Conservation (phyloP, 2,113 vertebrate genomes). For the Toxostoma redivivum region DNA sequence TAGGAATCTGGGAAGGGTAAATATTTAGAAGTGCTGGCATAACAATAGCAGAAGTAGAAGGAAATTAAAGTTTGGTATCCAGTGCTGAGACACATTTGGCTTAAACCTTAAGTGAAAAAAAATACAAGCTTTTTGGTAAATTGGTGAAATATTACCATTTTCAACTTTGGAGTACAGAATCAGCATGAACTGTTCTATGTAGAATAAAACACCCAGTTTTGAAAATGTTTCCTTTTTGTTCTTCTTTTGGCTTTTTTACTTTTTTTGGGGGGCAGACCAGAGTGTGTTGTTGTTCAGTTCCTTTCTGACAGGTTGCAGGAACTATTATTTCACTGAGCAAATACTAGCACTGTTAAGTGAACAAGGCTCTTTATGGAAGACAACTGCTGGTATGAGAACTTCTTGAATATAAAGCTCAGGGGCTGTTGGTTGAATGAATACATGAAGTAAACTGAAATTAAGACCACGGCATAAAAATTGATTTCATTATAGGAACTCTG, state of each 20-base stretch:
- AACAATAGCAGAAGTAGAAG: constrained; percentile 76
- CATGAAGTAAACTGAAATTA: neutral
- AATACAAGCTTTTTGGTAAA: neutral
- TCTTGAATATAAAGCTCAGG: neutral
- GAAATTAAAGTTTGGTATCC: constrained; percentile 73
- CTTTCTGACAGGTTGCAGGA: neutral
- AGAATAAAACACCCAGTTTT: neutral
- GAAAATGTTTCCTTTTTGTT: neutral
- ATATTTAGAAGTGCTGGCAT: constrained; percentile 81
- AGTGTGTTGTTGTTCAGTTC: neutral
- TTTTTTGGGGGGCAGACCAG: neutral
- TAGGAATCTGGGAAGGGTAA: constrained; percentile 88
- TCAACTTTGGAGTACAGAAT: neutral
- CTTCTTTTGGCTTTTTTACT: neutral
- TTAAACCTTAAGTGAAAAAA: constrained; percentile 14
- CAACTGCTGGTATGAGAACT: neutral
- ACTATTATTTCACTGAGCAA: neutral
- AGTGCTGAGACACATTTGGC: constrained; percentile 28
- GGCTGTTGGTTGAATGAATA: neutral
- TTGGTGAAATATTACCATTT: neutral
- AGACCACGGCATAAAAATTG: neutral
- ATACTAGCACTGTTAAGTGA: neutral
- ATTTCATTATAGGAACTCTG: neutral
- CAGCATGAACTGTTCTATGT: neutral
- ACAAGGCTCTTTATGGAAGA: neutral